These are phyloP conservation scores for Mellilla xanthometata DNA, from an alignment of 2,888 invertebrate species.

Conservation along the genomic window DNA sequence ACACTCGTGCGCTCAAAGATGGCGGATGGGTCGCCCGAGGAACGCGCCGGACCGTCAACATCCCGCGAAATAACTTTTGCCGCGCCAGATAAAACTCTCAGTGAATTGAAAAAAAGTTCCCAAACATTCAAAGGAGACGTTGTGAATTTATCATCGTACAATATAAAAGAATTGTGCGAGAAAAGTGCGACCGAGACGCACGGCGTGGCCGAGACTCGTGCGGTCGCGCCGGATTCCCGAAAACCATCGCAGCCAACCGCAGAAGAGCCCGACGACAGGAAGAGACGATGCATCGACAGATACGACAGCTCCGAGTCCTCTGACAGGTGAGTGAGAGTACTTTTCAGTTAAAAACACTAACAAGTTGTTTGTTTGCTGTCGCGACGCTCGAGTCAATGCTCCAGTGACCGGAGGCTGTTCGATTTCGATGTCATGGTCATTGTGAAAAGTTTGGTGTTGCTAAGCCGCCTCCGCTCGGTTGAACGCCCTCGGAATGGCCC, in stretches of 20 bases:
- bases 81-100: conserved; percentile 72
- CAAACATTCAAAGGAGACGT: conserved; percentile 62
- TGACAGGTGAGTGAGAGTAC: conserved; percentile 88
- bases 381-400: conserved; percentile 72
- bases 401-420: conserved; percentile 78
- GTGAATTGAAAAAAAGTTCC: conserved; percentile 82
- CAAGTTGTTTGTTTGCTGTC: conserved; percentile 53
- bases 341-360: conserved; percentile 45
- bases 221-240: conserved; percentile 62
- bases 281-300: conserved; percentile 94
- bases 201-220: conserved; percentile 71
- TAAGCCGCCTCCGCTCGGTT: conserved; percentile 59
- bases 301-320: conserved; percentile 97
- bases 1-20: conserved; percentile 89
- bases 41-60: conserved; percentile 82
- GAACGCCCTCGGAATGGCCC: conserved; percentile 70
- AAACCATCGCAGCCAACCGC: conserved; percentile 59
- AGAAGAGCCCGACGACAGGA: conserved; percentile 84
- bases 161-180: conserved; percentile 79
- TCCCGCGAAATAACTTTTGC: conserved; percentile 81
- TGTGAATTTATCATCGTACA: conserved; percentile 76
- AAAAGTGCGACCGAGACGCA: conserved; percentile 79
- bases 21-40: conserved; percentile 90
- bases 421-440: conserved; percentile 80
- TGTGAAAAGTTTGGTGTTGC: conserved; percentile 65